phyloP scores from a whole-genome alignment of 2,888 invertebrate species.

The Griposia aprilina region DNA sequence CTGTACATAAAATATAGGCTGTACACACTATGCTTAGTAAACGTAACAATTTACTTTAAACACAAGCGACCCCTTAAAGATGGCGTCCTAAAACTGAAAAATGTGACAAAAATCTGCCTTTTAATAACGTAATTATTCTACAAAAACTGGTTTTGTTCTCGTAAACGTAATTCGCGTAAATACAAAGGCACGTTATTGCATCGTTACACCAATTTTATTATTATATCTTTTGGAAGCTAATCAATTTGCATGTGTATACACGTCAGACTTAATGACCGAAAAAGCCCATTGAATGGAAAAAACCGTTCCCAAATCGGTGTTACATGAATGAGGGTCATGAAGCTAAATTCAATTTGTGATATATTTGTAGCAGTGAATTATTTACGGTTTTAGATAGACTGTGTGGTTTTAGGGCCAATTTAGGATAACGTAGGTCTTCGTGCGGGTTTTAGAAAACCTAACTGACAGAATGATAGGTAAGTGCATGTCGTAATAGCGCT shows the following conservation, averaged over 20 bases:
- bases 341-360: slow-evolving; percentile 64
- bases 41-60: not conserved
- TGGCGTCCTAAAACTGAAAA: not conserved
- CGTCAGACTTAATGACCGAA: slow-evolving; percentile 61
- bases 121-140: slow-evolving; percentile 14
- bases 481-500: not conserved
- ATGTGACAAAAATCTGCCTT: not conserved
- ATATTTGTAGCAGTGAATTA: slow-evolving; percentile 49
- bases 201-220: slow-evolving; percentile 64
- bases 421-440: not conserved
- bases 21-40: not conserved
- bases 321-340: slow-evolving; percentile 61
- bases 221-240: slow-evolving; percentile 64
- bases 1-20: not conserved
- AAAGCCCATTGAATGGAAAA: slow-evolving; percentile 63
- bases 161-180: slow-evolving; percentile 41
- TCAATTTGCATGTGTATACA: slow-evolving; percentile 64
- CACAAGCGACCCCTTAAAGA: not conserved
- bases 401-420: slow-evolving; percentile 10
- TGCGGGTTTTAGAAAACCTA: not conserved
- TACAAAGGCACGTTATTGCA: slow-evolving; percentile 58
- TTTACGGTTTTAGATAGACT: slow-evolving; percentile 24
- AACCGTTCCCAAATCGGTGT: slow-evolving; percentile 61
- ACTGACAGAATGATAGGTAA: not conserved
- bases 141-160: slow-evolving; percentile 31